These are phyloP conservation scores for Phacellophora camtschatica DNA, from an alignment of 30 jellyfish, hydroid and myxozoan species.

Conservation along the genomic window DNA sequence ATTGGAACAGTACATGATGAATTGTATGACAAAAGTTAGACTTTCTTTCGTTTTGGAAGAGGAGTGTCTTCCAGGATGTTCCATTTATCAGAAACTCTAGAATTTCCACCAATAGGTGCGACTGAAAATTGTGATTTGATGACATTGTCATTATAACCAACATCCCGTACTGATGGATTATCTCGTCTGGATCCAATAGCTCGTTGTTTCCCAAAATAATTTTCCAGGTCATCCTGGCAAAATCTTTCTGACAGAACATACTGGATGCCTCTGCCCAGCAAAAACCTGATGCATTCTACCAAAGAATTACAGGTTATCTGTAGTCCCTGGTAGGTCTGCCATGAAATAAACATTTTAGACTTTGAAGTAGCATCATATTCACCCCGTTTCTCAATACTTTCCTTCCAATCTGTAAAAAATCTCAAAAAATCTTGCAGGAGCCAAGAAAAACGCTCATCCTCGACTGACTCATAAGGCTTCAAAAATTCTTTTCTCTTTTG, in stretches of 20 bases:
- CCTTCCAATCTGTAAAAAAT: conserved; percentile 43
- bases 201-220: conserved; percentile 66
- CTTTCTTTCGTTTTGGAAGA: background rate
- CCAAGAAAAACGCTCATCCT: conserved; percentile 57
- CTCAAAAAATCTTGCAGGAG: conserved; percentile 25
- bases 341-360: conserved; percentile 61
- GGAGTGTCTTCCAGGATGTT: background rate
- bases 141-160: conserved; percentile 48
- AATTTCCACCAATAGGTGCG: conserved; percentile 10
- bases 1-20: too few species aligned
- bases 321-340: conserved; percentile 68
- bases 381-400: conserved; percentile 53
- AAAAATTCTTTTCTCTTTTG: conserved; percentile 10
- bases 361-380: conserved; percentile 13
- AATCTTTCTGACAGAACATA: conserved; percentile 38
- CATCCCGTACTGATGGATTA: conserved; percentile 42
- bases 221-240: conserved; percentile 72
- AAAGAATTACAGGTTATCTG: conserved; percentile 37
- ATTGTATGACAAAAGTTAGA: too few species aligned
- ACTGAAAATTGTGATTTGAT: background rate
- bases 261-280: conserved; percentile 24
- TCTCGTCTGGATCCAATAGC: conserved; percentile 58
- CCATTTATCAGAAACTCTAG: background rate
- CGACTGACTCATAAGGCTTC: conserved; percentile 14
- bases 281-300: conserved; percentile 20